phyloP scores from a whole-genome alignment of 2,888 invertebrate species.

The Hemistola chrysoprasaria region DNA sequence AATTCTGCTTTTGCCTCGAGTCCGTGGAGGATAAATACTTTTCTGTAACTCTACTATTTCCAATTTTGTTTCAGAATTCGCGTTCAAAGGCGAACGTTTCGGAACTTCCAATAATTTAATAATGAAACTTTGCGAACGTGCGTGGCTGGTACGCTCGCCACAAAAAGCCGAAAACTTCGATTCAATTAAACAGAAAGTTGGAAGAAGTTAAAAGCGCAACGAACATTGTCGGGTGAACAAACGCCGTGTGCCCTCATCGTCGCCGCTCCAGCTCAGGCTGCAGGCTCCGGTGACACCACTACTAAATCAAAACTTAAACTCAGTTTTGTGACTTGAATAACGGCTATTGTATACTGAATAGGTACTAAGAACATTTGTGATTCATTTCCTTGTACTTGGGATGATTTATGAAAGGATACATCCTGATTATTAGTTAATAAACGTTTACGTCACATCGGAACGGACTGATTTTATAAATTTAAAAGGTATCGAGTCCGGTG shows the following conservation, averaged over 20 bases:
- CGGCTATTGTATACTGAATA: conserved; percentile 28
- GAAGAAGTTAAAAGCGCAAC: conserved; percentile 67
- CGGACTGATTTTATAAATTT: conserved; percentile 58
- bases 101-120: conserved; percentile 81
- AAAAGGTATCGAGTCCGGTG: conserved; percentile 70
- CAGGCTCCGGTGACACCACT: conserved; percentile 33
- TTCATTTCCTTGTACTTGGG: not conserved
- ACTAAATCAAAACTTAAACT: conserved; percentile 55
- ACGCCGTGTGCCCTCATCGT: conserved; percentile 27
- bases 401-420: not conserved
- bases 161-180: conserved; percentile 81
- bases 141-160: conserved; percentile 77
- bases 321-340: conserved; percentile 18
- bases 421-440: conserved; percentile 22
- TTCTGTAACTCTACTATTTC: conserved; percentile 63
- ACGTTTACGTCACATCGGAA: conserved; percentile 37
- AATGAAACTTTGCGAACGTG: conserved; percentile 80
- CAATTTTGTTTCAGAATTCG: conserved; percentile 67
- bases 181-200: conserved; percentile 80
- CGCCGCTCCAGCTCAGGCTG: too few species aligned
- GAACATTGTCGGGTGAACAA: conserved; percentile 45
- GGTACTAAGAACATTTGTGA: conserved; percentile 19
- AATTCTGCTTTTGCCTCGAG: conserved; percentile 31
- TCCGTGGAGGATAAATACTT: conserved; percentile 49
- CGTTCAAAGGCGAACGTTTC: conserved; percentile 78